Evolutionary conservation across 1,140 invertebrate genomes (phyloP).

Genomic region (Dysdera silvatica): DNA sequence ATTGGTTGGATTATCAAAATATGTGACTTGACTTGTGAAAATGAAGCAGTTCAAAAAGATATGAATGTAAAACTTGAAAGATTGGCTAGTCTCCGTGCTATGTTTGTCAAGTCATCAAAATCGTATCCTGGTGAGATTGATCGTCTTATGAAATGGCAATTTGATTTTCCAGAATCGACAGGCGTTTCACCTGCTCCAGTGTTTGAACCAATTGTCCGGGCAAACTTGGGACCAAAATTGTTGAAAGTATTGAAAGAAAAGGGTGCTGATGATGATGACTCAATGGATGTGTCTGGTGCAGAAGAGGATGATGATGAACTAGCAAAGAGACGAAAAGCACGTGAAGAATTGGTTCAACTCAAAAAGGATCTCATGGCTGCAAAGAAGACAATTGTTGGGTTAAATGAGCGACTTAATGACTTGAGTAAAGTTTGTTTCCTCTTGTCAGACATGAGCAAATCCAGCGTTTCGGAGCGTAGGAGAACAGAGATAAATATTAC

Average conservation of each 20-base stretch:
- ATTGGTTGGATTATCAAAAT: slow-evolving; percentile 23
- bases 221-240: slow-evolving; percentile 20
- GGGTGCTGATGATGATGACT: slow-evolving; percentile 25
- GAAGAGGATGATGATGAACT: slow-evolving; percentile 26
- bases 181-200: slow-evolving; percentile 11
- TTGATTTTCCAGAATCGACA: slow-evolving; percentile 19
- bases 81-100: slow-evolving; percentile 1
- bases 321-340: slow-evolving; percentile 17
- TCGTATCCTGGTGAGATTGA: slow-evolving; percentile 19
- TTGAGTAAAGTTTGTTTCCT: slow-evolving; percentile 16
- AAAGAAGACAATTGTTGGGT: slow-evolving; percentile 13
- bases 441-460: slow-evolving; percentile 22
- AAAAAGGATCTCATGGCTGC: slow-evolving; percentile 19
- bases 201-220: slow-evolving; percentile 21
- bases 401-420: slow-evolving; percentile 25
- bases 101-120: slow-evolving; percentile 4
- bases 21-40: slow-evolving; percentile 24
- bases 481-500: slow-evolving; percentile 21
- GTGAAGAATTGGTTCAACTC: slow-evolving; percentile 21
- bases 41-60: slow-evolving; percentile 19
- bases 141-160: slow-evolving; percentile 14
- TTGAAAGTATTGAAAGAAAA: slow-evolving; percentile 27
- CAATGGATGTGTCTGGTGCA: slow-evolving; percentile 14
- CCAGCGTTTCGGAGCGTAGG: slow-evolving; percentile 20
- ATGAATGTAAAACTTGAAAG: slow-evolving; percentile 19